These are phyloP conservation scores for Gandaritis pyraliata DNA, from an alignment of 2,888 invertebrate species.

Conservation along the genomic window DNA sequence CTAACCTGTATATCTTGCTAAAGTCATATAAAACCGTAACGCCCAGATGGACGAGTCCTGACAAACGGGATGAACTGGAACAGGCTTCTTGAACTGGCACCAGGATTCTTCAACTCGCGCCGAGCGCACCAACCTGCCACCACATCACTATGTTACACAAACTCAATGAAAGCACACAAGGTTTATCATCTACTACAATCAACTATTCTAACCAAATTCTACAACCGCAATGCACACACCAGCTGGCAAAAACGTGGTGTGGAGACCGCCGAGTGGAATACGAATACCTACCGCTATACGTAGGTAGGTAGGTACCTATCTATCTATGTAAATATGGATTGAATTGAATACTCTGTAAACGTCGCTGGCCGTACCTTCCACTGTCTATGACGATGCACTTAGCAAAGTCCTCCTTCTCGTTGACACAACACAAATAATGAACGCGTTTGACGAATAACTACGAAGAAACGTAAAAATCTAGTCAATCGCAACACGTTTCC, in stretches of 20 bases:
- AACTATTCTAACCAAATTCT: conserved; percentile 67
- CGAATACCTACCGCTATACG: conserved; percentile 55
- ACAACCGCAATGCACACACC: conserved; percentile 74
- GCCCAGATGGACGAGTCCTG: conserved; percentile 92
- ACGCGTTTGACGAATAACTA: conserved; percentile 59
- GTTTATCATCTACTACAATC: conserved; percentile 44
- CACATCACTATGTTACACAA: conserved; percentile 51
- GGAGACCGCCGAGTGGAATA: conserved; percentile 66
- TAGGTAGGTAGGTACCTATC: conserved; percentile 39
- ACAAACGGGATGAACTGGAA: conserved; percentile 81
- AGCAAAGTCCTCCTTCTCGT: conserved; percentile 58
- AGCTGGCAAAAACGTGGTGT: conserved; percentile 85
- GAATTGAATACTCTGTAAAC: conserved; percentile 72
- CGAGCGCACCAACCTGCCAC: conserved; percentile 77
- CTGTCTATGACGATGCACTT: conserved; percentile 76
- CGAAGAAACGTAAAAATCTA: conserved; percentile 72
- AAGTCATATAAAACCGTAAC: conserved; percentile 98
- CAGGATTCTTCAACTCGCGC: conserved; percentile 72
- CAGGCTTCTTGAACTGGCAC: conserved; percentile 69
- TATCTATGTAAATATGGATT: too few species aligned
- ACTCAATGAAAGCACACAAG: conserved; percentile 46
- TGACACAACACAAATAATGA: conserved; percentile 58
- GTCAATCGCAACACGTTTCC: conserved; percentile 71
- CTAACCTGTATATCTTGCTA: conserved; percentile 96
- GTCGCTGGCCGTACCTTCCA: conserved; percentile 72